Percentiles rank a stretch among this genome's conserved stretches.
Evolutionary conservation across 2,888 invertebrate species (phyloP).

Genomic region (Proisotoma minuta): DNA sequence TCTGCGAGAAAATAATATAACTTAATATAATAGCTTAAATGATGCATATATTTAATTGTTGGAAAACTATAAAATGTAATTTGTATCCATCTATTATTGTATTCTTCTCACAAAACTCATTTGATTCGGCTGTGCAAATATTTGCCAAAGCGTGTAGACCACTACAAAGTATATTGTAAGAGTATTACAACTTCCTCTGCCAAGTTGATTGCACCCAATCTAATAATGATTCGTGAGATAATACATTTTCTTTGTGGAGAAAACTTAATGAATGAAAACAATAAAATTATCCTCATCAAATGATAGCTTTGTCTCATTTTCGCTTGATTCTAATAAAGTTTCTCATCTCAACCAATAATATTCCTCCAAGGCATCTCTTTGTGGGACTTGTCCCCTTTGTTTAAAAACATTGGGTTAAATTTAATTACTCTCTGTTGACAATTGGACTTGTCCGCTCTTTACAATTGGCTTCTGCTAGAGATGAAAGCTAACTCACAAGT

Average conservation of each 20-base stretch:
- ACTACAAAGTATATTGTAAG: neutral
- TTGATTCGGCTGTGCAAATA: conserved; percentile 27
- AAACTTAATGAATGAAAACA: neutral
- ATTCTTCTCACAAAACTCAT: conserved; percentile 20
- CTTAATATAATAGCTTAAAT: too few relatives aligned
- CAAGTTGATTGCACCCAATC: conserved; percentile 22
- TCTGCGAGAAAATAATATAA: too few relatives aligned
- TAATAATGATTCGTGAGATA: conserved; percentile 5
- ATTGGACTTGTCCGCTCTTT: neutral
- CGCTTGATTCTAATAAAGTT: neutral
- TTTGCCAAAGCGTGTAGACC: conserved; percentile 20
- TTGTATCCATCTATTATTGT: too few relatives aligned
- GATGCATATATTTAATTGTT: too few relatives aligned
- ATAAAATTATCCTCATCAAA: conserved; percentile 5
- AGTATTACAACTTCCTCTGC: conserved; percentile 13
- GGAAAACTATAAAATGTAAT: too few relatives aligned
- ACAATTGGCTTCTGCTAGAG: neutral
- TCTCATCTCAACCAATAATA: neutral
- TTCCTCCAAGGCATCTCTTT: conserved; percentile 10
- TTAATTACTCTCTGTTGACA: conserved; percentile 29
- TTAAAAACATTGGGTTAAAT: conserved; percentile 35
- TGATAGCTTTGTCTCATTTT: neutral
- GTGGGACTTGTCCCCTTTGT: conserved; percentile 13
- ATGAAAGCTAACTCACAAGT: neutral
- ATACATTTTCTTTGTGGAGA: neutral